Conservation (phyloP, 2,888 invertebrate genomes). For the Meiosimyza platycephala region DNA sequence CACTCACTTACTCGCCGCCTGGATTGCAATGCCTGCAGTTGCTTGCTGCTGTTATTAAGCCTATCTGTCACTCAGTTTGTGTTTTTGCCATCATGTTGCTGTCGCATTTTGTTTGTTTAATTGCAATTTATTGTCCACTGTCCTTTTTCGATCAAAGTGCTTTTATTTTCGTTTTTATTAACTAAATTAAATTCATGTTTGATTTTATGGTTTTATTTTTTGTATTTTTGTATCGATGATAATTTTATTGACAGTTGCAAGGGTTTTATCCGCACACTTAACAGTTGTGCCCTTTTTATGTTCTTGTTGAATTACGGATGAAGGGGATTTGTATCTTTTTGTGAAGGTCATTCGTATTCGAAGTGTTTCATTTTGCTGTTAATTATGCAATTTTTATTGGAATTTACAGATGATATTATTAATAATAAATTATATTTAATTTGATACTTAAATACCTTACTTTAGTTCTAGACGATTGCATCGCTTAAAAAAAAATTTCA, state of each 20-base stretch:
- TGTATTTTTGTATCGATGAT: not conserved
- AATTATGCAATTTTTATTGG: not conserved
- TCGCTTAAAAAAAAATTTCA: too few relatives aligned
- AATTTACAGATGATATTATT: too few relatives aligned
- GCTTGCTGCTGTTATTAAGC: slow-evolving; percentile 12
- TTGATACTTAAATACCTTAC: too few relatives aligned
- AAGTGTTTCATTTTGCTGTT: not conserved
- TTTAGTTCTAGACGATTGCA: too few relatives aligned
- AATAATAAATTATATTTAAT: too few relatives aligned
- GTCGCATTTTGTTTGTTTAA: not conserved
- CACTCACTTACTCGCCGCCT: too few relatives aligned
- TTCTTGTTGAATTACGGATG: not conserved
- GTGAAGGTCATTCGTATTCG: not conserved
- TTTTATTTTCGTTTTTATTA: not conserved
- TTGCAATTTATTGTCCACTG: slow-evolving; percentile 16
- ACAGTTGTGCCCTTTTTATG: slow-evolving; percentile 7
- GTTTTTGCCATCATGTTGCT: not conserved
- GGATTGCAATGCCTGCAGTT: not conserved
- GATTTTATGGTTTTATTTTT: not conserved
- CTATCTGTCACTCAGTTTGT: not conserved
- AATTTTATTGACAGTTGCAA: slow-evolving; percentile 8
- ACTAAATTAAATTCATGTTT: slow-evolving; percentile 4
- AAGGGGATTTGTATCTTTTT: not conserved
- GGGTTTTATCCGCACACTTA: not conserved
- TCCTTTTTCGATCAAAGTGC: not conserved